These are phyloP conservation scores for Amorpha juglandis DNA, from an alignment of 2,888 invertebrate species.

Conservation along the genomic window DNA sequence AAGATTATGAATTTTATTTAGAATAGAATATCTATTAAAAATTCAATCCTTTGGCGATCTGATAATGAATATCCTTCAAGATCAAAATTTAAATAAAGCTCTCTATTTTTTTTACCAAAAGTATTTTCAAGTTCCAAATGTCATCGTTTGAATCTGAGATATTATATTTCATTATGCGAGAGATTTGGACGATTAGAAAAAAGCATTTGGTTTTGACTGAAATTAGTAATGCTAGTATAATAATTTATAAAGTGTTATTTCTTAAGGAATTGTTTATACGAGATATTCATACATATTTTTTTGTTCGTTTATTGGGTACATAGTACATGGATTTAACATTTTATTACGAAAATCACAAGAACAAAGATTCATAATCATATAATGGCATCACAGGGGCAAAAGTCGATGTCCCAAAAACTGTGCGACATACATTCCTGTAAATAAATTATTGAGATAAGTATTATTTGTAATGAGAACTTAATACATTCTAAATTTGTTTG, in stretches of 20 bases:
- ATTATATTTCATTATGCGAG: not conserved
- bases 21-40: conserved; percentile 2
- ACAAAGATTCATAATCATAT: conserved; percentile 10
- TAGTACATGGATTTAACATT: not conserved
- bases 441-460: conserved; percentile 51
- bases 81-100: conserved; percentile 20
- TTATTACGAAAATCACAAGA: conserved; percentile 21
- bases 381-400: conserved; percentile 29
- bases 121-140: conserved; percentile 8
- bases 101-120: conserved; percentile 27
- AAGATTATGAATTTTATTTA: conserved; percentile 9
- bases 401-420: conserved; percentile 34
- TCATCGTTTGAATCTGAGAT: not conserved
- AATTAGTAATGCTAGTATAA: conserved; percentile 26
- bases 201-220: conserved; percentile 25
- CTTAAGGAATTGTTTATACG: conserved; percentile 17
- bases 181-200: conserved; percentile 5
- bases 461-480: conserved; percentile 38
- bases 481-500: conserved; percentile 32
- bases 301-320: conserved; percentile 8
- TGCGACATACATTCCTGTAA: conserved; percentile 68
- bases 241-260: conserved; percentile 17
- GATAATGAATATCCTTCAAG: not conserved
- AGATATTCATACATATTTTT: conserved; percentile 16
- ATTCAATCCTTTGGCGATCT: not conserved